These are phyloP conservation scores for Xylota segnis DNA, from an alignment of 2,888 invertebrate species.

Conservation along the genomic window DNA sequence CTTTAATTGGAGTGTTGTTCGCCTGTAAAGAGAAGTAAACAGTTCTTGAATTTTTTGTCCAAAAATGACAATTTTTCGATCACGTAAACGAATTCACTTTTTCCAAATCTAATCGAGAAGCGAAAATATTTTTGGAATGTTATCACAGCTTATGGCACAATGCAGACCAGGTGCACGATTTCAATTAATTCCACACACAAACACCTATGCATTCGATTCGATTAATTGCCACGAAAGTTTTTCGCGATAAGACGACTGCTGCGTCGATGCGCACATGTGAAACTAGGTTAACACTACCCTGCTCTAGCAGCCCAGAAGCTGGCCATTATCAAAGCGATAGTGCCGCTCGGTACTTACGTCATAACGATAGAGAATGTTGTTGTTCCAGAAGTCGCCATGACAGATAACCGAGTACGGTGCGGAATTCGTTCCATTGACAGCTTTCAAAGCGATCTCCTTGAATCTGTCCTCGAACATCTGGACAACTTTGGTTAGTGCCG, in stretches of 20 bases:
- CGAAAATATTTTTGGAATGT: not conserved
- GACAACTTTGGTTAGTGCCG: slow-evolving; percentile 74
- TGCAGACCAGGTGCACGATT: not conserved
- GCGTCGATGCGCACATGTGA: slow-evolving; percentile 5
- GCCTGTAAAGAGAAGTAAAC: slow-evolving; percentile 64
- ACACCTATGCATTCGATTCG: slow-evolving; percentile 15
- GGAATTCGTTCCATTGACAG: slow-evolving; percentile 78
- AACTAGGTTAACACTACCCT: slow-evolving; percentile 63
- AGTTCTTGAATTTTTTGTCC: too few relatives aligned
- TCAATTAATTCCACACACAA: not conserved
- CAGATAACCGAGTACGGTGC: slow-evolving; percentile 81
- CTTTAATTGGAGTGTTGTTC: slow-evolving; percentile 77
- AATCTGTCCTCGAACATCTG: slow-evolving; percentile 78
- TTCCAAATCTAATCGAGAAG: not conserved
- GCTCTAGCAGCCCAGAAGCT: not conserved
- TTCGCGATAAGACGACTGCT: slow-evolving; percentile 44
- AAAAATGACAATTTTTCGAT: too few relatives aligned
- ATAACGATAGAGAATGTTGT: slow-evolving; percentile 81
- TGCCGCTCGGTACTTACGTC: slow-evolving; percentile 79
- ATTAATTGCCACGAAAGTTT: slow-evolving; percentile 31
- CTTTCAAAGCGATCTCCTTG: slow-evolving; percentile 78
- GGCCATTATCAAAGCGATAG: slow-evolving; percentile 14
- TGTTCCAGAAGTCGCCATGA: slow-evolving; percentile 83
- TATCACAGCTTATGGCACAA: not conserved
- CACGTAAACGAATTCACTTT: not conserved